Evolutionary conservation across 2,797 vertebrate species (phyloP).

Genomic region (Poecilia gillii): DNA sequence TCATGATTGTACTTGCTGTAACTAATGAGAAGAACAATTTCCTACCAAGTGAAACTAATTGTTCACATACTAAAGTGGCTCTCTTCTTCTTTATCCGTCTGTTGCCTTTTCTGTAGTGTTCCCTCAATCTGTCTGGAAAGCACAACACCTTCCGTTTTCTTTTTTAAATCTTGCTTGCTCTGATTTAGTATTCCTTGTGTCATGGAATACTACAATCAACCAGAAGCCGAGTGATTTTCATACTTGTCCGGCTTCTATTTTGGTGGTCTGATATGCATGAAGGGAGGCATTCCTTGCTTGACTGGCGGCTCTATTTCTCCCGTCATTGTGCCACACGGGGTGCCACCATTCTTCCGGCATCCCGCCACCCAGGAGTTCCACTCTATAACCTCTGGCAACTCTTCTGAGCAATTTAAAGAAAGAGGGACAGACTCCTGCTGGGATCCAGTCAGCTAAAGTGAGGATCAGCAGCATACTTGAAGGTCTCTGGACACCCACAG

Average conservation of each 20-base stretch:
- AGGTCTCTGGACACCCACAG: constrained; percentile 14
- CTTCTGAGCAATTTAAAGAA: constrained; percentile 11
- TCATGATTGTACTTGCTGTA: constrained; percentile 56
- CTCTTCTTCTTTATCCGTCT: constrained; percentile 4
- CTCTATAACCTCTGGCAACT: constrained; percentile 31
- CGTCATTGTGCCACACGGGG: constrained; percentile 30
- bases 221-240: constrained; percentile 56
- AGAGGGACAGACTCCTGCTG: constrained; percentile 11
- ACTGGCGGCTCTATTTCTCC: constrained; percentile 51
- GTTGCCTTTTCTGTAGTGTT: background rate
- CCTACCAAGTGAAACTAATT: constrained; percentile 49
- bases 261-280: constrained; percentile 37
- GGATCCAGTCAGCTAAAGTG: constrained; percentile 20
- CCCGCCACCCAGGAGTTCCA: constrained; percentile 30
- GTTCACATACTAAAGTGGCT: constrained; percentile 51
- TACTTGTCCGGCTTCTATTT: constrained; percentile 56
- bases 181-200: constrained; percentile 27
- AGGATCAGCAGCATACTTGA: constrained; percentile 11
- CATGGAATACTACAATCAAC: constrained; percentile 28
- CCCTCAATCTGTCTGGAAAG: constrained; percentile 20
- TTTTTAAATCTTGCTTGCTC: constrained; percentile 14
- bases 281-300: constrained; percentile 49
- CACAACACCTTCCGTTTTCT: constrained; percentile 13
- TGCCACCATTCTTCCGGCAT: constrained; percentile 24
- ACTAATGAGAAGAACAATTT: constrained; percentile 63